phyloP scores from a whole-genome alignment of 37 sponge, comb jelly and placozoan genomes.

The Ephydatia muelleri region DNA sequence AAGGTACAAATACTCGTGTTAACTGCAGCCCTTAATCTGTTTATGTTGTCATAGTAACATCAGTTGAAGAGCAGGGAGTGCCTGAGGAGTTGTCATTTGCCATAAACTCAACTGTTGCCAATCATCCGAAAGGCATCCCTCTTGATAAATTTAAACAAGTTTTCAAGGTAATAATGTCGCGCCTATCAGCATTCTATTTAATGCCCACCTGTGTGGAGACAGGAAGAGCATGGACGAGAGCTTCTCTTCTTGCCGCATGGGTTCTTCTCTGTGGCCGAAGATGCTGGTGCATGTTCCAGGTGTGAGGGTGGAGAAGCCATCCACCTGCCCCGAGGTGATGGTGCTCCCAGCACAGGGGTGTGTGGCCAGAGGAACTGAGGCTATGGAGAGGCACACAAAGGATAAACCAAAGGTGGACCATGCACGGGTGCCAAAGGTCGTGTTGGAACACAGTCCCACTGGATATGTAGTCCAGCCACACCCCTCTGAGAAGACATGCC shows the following conservation, averaged over 20 bases:
- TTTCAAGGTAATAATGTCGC: constrained; percentile 26
- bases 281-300: constrained; percentile 36
- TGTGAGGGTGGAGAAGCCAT: constrained; percentile 28
- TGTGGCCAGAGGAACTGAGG: neutral
- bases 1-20: neutral
- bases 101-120: constrained; percentile 14
- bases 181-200: neutral
- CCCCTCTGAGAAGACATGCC: constrained; percentile 1
- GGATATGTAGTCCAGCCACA: constrained; percentile 9
- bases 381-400: neutral
- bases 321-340: constrained; percentile 7
- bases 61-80: neutral
- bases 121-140: constrained; percentile 34
- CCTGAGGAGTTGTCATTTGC: constrained; percentile 20
- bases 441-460: neutral
- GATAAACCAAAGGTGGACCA: neutral
- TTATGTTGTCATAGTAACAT: neutral
- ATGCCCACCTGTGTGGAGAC: neutral
- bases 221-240: constrained; percentile 3
- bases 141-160: constrained; percentile 12
- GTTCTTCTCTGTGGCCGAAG: constrained; percentile 23
- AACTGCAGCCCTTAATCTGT: neutral
- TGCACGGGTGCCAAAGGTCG: neutral
- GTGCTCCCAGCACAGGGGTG: constrained; percentile 21
- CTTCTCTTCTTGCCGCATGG: constrained; percentile 11